Evolutionary conservation across 2,113 vertebrate genomes (phyloP), one percentile per base, ranked within the genome.

Genomic region (Salvelinus namaycush): DNA sequence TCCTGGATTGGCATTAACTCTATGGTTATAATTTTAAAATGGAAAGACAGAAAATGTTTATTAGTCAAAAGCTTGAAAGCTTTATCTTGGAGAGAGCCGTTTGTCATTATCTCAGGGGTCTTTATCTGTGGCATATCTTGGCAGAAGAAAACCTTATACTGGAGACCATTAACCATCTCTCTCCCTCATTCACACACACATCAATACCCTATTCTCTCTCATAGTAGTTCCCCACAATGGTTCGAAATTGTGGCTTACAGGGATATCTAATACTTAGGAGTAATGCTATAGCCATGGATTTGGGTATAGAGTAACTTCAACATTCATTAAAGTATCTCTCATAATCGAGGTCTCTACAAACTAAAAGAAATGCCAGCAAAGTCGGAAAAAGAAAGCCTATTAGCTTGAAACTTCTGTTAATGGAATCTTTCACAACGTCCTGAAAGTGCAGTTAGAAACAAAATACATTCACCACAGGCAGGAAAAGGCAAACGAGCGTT

Each of bases 101-200:
- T 44, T 44, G 39, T 44, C 39, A 12, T 44, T 44, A 11, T 44
- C 39, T 44, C 9, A 11, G 39, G 39, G 39, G 9, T 44, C 9
- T 11, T 9, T 9, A 44, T 44, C 39, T 11, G 39, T 44, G 39
- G 39, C 39, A 44, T 44, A 44, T 44, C 39, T 9, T 44, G 39
- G 39, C 39, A 44, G 39, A 44, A 2, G 9, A 11, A 11, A 44
- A 11, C 39, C 8, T 12, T 44, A 2, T 3, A 44, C 39, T 9
- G 39, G 39, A 44, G 39, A 44, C 39, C 9, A 44, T 44, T 44
- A 44, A 11, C 39, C 9, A 44, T 12, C 39, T 44, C 39, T 44
- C 29, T 6, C 67, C 13, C 27, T 27, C 65, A 67, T 26, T 31
- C 65, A 67, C 65, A 68, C 66, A 68, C 66, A 68, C 31, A 39